Percentiles rank a stretch among this genome's conserved stretches.
Conservation (phyloP, 92 coral and sea anemone species). For the Phenganax stokvisi region DNA sequence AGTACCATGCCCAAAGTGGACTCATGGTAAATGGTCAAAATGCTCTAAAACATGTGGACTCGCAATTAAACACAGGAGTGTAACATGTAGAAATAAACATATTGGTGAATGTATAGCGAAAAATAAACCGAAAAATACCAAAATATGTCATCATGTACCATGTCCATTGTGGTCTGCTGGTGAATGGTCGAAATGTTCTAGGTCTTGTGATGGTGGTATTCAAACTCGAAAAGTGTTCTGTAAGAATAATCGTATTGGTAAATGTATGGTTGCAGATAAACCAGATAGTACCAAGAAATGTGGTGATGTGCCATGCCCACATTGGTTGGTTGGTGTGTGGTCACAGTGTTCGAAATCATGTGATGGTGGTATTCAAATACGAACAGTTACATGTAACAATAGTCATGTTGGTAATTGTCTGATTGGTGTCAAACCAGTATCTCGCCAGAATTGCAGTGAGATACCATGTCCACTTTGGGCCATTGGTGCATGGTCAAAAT, state of each 20-base stretch:
- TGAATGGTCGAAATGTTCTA: slow-evolving; percentile 23
- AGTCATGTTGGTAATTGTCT: slow-evolving; percentile 33
- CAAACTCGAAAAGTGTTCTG: slow-evolving; percentile 18
- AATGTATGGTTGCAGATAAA: slow-evolving; percentile 3
- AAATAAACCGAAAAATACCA: neutral
- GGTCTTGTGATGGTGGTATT: slow-evolving; percentile 7
- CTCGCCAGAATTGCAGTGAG: slow-evolving; percentile 7
- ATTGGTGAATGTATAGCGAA: slow-evolving; percentile 11
- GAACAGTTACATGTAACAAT: slow-evolving; percentile 40
- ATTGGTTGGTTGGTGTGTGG: slow-evolving; percentile 51
- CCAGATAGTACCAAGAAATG: slow-evolving; percentile 10
- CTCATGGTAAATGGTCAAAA: slow-evolving; percentile 18
- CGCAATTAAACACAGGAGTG: slow-evolving; percentile 68
- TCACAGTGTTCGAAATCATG: slow-evolving; percentile 40
- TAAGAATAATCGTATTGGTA: slow-evolving; percentile 21
- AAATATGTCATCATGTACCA: neutral
- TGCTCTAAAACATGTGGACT: slow-evolving; percentile 71
- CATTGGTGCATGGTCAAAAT: slow-evolving; percentile 40
- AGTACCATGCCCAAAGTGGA: slow-evolving; percentile 30
- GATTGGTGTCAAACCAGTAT: neutral
- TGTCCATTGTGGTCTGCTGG: slow-evolving; percentile 25
- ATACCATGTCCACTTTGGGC: slow-evolving; percentile 29
- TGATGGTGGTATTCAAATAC: slow-evolving; percentile 43
- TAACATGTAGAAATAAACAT: slow-evolving; percentile 23
- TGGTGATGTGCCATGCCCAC: slow-evolving; percentile 21